Conservation (phyloP, 2,888 invertebrate species). For the Masnerella sp. region DNA sequence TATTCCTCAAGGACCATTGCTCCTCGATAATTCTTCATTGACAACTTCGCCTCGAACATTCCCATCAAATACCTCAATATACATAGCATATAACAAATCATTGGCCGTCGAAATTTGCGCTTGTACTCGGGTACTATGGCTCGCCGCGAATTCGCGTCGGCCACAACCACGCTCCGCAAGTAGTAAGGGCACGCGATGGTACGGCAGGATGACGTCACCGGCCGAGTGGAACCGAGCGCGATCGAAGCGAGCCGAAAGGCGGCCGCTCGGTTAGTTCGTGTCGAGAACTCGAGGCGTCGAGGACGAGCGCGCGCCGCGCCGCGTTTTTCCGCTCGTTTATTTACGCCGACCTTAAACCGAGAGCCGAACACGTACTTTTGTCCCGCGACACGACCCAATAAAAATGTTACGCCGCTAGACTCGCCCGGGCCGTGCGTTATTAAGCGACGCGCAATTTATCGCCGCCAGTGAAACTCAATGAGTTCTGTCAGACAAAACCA, state of each 20-base stretch:
- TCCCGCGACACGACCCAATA: conserved; percentile 1
- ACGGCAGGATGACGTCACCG: conserved; percentile 73
- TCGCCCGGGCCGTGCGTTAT: conserved; percentile 20
- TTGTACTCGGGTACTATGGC: no score
- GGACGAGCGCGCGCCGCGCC: conserved; percentile 62
- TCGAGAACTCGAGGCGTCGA: conserved; percentile 54
- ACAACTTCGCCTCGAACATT: no score
- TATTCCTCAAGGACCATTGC: no score
- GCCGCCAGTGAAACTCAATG: conserved; percentile 48
- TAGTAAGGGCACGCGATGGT: conserved; percentile 76
- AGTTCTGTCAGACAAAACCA: conserved; percentile 45
- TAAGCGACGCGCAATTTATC: conserved; percentile 26
- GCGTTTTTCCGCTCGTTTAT: conserved; percentile 40
- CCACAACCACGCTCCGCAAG: conserved; percentile 63
- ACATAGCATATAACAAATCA: no score
- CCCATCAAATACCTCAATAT: no score
- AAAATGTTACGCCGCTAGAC: conserved; percentile 22
- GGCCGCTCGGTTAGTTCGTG: conserved; percentile 64
- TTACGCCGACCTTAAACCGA: conserved; percentile 14
- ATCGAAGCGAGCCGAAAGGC: conserved; percentile 66
- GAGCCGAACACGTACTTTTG: neutral
- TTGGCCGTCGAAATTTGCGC: no score
- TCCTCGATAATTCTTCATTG: no score
- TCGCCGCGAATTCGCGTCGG: conserved; percentile 52
- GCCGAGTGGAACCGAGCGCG: conserved; percentile 65